Conservation (phyloP, 2,888 invertebrate genomes). For the Rhamnusium bicolor region DNA sequence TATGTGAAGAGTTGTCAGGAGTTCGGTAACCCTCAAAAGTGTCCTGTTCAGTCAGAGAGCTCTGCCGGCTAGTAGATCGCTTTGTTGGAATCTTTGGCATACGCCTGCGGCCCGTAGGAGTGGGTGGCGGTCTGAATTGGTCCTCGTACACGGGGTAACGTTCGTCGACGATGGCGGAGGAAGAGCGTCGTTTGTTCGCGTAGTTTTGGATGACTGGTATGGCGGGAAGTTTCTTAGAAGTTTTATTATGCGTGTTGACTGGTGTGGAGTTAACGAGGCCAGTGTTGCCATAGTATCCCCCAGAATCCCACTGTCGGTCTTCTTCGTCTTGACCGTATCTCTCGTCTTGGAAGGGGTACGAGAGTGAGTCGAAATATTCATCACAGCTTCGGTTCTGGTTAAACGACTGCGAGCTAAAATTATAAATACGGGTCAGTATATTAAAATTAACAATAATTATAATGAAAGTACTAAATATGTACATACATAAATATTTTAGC, state of each 20-base stretch:
- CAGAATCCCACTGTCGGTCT: conserved; percentile 83
- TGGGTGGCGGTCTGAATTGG: conserved; percentile 60
- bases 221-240: conserved; percentile 71
- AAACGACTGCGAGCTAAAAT: conserved; percentile 55
- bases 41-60: conserved; percentile 65
- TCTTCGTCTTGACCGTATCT: conserved; percentile 78
- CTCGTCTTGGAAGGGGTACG: conserved; percentile 77
- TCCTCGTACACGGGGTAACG: conserved; percentile 62
- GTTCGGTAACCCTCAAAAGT: conserved; percentile 62
- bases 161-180: conserved; percentile 51
- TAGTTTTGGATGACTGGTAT: conserved; percentile 72
- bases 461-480: no score
- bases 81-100: conserved; percentile 70
- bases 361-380: conserved; percentile 79
- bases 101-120: conserved; percentile 65
- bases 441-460: no score
- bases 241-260: conserved; percentile 51
- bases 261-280: conserved; percentile 54
- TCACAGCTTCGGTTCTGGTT: conserved; percentile 73
- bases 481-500: no score
- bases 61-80: conserved; percentile 67
- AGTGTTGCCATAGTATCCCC: conserved; percentile 72
- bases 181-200: conserved; percentile 71
- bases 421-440: neutral
- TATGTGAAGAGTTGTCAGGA: conserved; percentile 64